Percentiles rank a stretch among this genome's conserved stretches.
Conservation (phyloP, 1,140 invertebrate species). For the Apocrypta bakeri region DNA sequence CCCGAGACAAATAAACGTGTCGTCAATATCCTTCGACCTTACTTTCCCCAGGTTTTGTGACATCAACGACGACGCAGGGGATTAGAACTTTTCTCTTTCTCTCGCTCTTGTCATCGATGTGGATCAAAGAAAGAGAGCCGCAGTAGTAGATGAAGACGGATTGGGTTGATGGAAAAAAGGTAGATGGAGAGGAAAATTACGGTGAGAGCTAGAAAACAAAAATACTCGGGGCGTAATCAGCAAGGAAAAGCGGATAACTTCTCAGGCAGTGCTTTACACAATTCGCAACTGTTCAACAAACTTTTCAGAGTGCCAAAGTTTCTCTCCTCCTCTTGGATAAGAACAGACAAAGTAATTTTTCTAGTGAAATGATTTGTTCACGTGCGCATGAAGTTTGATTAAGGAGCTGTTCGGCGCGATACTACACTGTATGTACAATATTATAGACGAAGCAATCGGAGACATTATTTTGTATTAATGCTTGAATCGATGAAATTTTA, state of each 20-base stretch:
- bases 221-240: not conserved
- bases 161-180: not conserved
- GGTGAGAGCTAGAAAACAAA: not conserved
- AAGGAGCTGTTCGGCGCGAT: not conserved
- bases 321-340: not conserved
- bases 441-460: too few relatives aligned
- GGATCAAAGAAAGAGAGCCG: not conserved
- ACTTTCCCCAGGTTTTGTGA: not conserved
- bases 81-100: not conserved
- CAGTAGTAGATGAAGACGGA: not conserved
- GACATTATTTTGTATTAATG: too few relatives aligned
- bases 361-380: not conserved
- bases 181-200: not conserved
- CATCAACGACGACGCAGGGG: too few relatives aligned
- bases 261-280: not conserved
- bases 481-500: too few relatives aligned
- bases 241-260: not conserved
- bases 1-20: constrained; percentile 34
- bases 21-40: not conserved
- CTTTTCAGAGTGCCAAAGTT: not conserved
- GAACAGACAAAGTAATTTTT: not conserved
- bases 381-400: not conserved
- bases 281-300: not conserved
- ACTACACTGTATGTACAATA: too few relatives aligned
- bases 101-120: not conserved